Evolutionary conservation across 2,113 vertebrate genomes (phyloP).

Genomic region (Irena cyanogastra): DNA sequence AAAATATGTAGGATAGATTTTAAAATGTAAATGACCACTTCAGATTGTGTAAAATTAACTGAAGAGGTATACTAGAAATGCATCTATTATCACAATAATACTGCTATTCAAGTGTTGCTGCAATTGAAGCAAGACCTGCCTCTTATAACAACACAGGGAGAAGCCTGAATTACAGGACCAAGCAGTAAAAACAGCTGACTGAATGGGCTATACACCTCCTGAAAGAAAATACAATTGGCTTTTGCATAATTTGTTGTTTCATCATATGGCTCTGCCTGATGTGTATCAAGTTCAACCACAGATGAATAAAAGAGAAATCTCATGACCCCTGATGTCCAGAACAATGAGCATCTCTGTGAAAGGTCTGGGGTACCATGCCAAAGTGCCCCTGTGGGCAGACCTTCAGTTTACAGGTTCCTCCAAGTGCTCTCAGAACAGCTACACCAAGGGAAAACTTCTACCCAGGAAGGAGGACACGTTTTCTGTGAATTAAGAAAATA

Average conservation of each 20-base stretch:
- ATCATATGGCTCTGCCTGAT: background rate
- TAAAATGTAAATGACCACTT: background rate
- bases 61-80: background rate
- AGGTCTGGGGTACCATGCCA: background rate
- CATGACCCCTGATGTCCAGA: background rate
- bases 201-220: background rate
- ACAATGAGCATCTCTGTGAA: accelerated
- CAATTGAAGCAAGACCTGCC: background rate
- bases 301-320: background rate
- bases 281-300: background rate
- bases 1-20: background rate
- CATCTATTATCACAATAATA: background rate
- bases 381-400: background rate
- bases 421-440: background rate
- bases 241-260: background rate
- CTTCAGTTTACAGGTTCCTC: background rate
- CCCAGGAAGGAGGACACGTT: background rate
- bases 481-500: background rate
- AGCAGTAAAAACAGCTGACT: background rate
- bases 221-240: background rate
- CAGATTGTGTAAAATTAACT: background rate
- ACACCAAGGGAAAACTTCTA: background rate
- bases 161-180: background rate
- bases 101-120: background rate
- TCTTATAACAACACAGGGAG: background rate